Conservation (phyloP, 2,113 vertebrate genomes). For the Passer domesticus region DNA sequence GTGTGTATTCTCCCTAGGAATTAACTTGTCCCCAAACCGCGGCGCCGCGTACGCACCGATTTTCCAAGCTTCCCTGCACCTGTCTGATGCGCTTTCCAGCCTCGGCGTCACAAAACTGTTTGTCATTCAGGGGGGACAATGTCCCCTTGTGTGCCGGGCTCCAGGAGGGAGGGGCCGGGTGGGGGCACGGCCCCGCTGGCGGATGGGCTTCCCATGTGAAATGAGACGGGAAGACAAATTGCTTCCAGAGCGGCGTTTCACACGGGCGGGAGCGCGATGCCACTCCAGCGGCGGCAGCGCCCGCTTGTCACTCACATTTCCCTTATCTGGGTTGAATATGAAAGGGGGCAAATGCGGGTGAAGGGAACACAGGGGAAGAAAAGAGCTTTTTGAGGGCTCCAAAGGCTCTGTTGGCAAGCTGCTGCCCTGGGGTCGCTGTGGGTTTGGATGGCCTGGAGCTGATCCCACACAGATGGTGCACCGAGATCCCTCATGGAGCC, state of each 20-base stretch:
- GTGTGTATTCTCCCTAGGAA: background rate
- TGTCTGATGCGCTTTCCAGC: conserved; percentile 48
- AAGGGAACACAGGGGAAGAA: background rate
- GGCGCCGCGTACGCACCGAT: background rate
- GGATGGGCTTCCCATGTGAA: conserved; percentile 35
- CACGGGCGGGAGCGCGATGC: background rate
- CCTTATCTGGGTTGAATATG: conserved; percentile 12
- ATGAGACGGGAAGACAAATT: conserved; percentile 5
- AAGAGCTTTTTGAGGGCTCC: background rate
- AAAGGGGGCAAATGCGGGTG: background rate
- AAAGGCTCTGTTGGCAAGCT: accelerated
- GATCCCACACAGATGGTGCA: accelerated
- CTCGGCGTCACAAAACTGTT: background rate
- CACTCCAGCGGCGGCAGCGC: background rate
- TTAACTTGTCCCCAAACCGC: background rate
- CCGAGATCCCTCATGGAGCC: background rate
- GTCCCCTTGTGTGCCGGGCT: conserved; percentile 23
- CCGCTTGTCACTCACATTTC: background rate
- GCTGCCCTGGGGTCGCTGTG: accelerated
- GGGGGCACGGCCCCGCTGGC: background rate
- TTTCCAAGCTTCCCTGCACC: conserved; percentile 62
- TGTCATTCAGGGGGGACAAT: conserved; percentile 43
- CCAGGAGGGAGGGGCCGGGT: background rate
- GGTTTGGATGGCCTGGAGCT: background rate
- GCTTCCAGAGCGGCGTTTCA: background rate